Percentiles rank a stretch among this genome's conserved stretches.
These are phyloP conservation scores for Loriculus beryllinus DNA, from an alignment of 2,797 vertebrate genomes.

Conservation along the genomic window DNA sequence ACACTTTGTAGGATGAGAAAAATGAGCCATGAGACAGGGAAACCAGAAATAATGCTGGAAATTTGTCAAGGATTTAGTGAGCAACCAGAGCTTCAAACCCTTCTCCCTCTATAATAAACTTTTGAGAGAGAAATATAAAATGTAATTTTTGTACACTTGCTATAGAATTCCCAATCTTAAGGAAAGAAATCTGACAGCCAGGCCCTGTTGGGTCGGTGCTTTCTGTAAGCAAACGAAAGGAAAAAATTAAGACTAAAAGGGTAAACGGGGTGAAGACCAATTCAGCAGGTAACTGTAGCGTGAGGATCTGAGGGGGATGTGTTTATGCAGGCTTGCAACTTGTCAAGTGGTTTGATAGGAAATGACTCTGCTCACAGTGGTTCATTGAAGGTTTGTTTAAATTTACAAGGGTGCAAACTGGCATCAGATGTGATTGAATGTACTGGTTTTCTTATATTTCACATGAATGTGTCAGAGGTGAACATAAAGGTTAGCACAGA, in stretches of 20 bases:
- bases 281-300: not conserved
- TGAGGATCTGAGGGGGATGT: not conserved
- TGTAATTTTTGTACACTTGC: not conserved
- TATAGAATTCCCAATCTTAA: not conserved
- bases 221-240: not conserved
- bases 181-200: not conserved
- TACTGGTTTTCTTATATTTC: not conserved
- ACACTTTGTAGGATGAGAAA: not conserved
- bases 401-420: not conserved
- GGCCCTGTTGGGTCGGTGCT: not conserved
- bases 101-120: not conserved
- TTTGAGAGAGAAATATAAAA: not conserved
- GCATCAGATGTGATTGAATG: not conserved
- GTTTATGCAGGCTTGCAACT: not conserved
- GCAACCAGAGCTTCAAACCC: not conserved
- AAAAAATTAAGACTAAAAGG: not conserved
- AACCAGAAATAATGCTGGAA: slow-evolving; percentile 1
- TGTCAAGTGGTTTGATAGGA: not conserved
- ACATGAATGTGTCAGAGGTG: not conserved
- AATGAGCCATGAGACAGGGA: not conserved
- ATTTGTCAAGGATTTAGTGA: not conserved
- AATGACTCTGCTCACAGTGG: not conserved
- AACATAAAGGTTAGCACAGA: not conserved
- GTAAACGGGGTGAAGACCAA: not conserved
- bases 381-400: not conserved